phyloP scores from a whole-genome alignment of 2,113 vertebrate genomes.

The Nymphicus hollandicus region DNA sequence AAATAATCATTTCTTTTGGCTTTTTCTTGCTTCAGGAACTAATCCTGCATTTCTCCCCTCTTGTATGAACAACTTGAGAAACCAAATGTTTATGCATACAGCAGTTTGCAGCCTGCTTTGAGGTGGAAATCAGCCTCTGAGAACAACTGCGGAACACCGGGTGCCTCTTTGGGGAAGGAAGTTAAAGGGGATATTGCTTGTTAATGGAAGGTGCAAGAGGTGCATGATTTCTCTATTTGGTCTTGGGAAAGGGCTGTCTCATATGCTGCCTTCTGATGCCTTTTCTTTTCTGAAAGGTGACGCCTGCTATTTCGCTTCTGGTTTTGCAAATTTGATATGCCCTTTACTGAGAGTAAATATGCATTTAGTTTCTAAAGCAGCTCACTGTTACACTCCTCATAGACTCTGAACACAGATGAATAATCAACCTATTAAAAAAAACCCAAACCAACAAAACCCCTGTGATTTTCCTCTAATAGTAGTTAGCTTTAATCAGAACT shows the following conservation, averaged over 20 bases:
- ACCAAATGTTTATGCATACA: background rate
- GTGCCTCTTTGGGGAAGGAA: background rate
- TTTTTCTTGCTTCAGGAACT: background rate
- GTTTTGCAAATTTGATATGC: background rate
- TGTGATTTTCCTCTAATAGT: background rate
- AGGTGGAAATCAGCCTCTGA: conserved; percentile 13
- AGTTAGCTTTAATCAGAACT: conserved; percentile 30
- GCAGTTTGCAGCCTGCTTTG: background rate
- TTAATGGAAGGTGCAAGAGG: background rate
- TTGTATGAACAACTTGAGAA: background rate
- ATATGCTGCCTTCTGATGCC: background rate
- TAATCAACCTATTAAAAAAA: background rate
- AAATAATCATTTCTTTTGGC: background rate
- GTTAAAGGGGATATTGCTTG: background rate
- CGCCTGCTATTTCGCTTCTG: background rate
- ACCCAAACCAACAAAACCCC: background rate
- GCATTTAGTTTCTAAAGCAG: background rate
- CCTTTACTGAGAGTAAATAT: background rate
- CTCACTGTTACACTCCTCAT: background rate
- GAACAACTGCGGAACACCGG: background rate
- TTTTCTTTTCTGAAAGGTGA: background rate
- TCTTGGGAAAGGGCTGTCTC: background rate
- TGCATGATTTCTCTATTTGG: background rate
- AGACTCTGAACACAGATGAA: background rate
- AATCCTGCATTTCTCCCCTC: background rate